phyloP scores from a whole-genome alignment of 2,113 vertebrate genomes.

The Melierax canorus region DNA sequence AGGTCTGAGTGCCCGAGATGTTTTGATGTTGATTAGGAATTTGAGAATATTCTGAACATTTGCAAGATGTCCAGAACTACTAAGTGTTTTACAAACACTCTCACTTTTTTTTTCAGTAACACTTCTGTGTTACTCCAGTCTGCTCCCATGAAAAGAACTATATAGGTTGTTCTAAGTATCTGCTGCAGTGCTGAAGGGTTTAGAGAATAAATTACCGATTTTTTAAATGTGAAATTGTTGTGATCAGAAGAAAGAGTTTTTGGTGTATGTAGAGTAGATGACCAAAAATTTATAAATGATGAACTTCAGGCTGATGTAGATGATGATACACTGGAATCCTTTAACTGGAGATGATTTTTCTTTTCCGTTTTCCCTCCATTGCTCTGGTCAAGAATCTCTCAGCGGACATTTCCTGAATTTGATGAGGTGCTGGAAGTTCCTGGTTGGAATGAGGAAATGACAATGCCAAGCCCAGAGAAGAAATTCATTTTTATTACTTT shows the following conservation, averaged over 20 bases:
- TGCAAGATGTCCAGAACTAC: neutral
- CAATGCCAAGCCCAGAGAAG: conserved; percentile 70
- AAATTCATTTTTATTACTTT: conserved; percentile 80
- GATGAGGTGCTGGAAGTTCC: conserved; percentile 71
- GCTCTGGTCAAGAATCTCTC: conserved; percentile 73
- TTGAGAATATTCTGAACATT: neutral
- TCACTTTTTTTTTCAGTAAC: neutral
- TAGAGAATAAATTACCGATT: neutral
- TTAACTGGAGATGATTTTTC: neutral
- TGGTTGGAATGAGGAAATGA: neutral
- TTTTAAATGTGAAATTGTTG: neutral
- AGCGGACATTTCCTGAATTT: conserved; percentile 69
- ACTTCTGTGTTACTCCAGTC: neutral
- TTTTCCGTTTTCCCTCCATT: neutral
- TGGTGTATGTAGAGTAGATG: neutral
- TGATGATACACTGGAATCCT: neutral
- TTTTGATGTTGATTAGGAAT: neutral
- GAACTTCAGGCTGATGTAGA: neutral
- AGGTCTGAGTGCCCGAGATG: neutral
- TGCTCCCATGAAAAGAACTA: neutral
- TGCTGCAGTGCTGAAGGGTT: neutral
- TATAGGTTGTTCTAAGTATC: neutral
- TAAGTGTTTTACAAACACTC: neutral
- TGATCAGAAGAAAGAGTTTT: neutral
- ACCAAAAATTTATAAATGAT: neutral